Base-by-base conservation (phyloP, 2,888 invertebrate genomes). In the Acrobasis suavella region DNA sequence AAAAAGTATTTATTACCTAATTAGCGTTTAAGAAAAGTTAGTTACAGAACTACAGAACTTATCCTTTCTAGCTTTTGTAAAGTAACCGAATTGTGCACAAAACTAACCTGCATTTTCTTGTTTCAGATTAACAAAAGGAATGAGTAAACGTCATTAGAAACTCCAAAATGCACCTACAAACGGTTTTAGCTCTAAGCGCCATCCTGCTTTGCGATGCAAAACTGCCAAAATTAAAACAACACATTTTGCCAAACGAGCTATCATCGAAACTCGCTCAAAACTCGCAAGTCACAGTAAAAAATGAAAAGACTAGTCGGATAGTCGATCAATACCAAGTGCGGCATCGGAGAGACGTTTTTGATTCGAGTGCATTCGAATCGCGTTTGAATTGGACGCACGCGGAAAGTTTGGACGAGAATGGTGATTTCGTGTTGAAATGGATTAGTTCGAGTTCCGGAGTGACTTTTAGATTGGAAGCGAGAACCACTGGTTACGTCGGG, bases 401-500 rank as follows among this genome's bases (percentile, higher is more conserved):
- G 70, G 83, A 94, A 82, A 81, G 92, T 80, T 71, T 93, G 76
- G 81, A 94, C 80, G 91, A 89, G 38, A 93, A 90, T 67, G 94
- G 94, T 8, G 94, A 92, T 66, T 85, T 91, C 10, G 80, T 92
- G 3, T 72, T 96, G 67, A 92, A 96, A 77, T 96, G 96, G 96
- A 95, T 95, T 76, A 94, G 95, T 80, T 93, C 94, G 7, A 96
- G 96, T 76, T 95, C 95, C 81, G 96, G 96, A 85, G 95, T 97
- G 78, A 96, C 96, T 73, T 96, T 97, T 85, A 95, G 96, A 84
- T 93, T 97, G 81, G 96, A 96, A 88, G 97, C 96, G 81, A 94
- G 94, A 87, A 97, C 97, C 66, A 93, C 94, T 76, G 98, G 98
- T 72, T 98, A 97, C 86, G 95, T 98, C 68, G 97, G 96, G 51